A percentile compares a stretch with the other conserved stretches of the same genome.
phyloP scores from a whole-genome alignment of 2,797 vertebrate genomes.

The Enteromius fasciolatus region DNA sequence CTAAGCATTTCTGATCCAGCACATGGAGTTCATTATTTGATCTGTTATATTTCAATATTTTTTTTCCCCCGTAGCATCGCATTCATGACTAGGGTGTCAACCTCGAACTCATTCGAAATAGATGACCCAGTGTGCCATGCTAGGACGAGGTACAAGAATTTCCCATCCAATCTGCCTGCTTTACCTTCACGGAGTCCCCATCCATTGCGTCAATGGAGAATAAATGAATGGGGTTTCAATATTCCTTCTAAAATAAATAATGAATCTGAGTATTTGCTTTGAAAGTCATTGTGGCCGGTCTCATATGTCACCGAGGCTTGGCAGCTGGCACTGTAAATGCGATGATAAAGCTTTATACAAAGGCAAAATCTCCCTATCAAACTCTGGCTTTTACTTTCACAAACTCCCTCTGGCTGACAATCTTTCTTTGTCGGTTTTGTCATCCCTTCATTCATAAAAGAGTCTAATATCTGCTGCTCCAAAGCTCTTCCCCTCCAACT shows the following conservation, averaged over 20 bases:
- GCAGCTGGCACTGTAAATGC: slow-evolving; percentile 12
- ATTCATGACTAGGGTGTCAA: slow-evolving; percentile 11
- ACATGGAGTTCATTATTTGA: slow-evolving; percentile 28
- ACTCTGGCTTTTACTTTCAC: slow-evolving; percentile 40
- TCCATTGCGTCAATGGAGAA: slow-evolving; percentile 35
- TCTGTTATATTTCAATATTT: slow-evolving; percentile 19
- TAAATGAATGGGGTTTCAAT: slow-evolving; percentile 47
- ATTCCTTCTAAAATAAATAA: slow-evolving; percentile 48
- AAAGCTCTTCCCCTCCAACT: slow-evolving; percentile 18
- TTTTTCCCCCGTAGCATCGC: not conserved
- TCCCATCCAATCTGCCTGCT: slow-evolving; percentile 43
- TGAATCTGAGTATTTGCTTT: slow-evolving; percentile 37
- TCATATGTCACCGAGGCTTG: slow-evolving; percentile 36
- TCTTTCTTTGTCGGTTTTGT: slow-evolving; percentile 70
- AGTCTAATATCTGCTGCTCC: slow-evolving; percentile 56
- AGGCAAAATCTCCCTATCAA: slow-evolving; percentile 36
- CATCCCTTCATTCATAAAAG: slow-evolving; percentile 67
- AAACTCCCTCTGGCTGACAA: slow-evolving; percentile 68
- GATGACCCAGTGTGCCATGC: slow-evolving; percentile 26
- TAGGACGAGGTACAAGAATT: slow-evolving; percentile 32
- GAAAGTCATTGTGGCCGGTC: slow-evolving; percentile 38
- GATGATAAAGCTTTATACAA: slow-evolving; percentile 39
- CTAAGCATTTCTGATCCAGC: slow-evolving; percentile 15
- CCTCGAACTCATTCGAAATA: slow-evolving; percentile 2
- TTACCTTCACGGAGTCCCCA: slow-evolving; percentile 17